Conservation (phyloP, 2,888 invertebrate species). For the Acheta domesticus region DNA sequence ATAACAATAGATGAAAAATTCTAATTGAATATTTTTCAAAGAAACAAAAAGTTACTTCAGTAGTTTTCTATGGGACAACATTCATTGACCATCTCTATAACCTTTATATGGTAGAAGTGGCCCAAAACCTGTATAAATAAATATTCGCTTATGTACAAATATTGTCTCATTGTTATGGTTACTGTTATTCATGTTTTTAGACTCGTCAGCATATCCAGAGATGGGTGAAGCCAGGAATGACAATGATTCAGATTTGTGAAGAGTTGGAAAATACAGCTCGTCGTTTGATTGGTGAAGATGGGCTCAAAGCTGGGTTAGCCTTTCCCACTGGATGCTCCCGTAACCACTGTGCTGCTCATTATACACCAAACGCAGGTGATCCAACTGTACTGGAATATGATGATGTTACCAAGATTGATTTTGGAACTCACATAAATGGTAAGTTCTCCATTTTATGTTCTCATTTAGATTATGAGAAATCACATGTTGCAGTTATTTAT, state of each 20-base stretch:
- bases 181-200: constrained; percentile 46
- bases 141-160: no score
- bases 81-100: no score
- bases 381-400: constrained; percentile 89
- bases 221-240: constrained; percentile 97
- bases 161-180: no score
- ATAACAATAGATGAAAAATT: no score
- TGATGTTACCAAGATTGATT: constrained; percentile 98
- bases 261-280: constrained; percentile 90
- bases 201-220: constrained; percentile 87
- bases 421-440: constrained; percentile 97
- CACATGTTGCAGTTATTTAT: no score
- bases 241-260: constrained; percentile 98
- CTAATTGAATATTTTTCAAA: no score
- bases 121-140: no score
- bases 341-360: constrained; percentile 98
- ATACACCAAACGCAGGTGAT: constrained; percentile 98
- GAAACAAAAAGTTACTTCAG: no score
- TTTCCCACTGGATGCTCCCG: constrained; percentile 99
- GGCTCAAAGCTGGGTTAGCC: constrained; percentile 87
- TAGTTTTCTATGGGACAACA: no score
- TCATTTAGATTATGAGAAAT: neutral
- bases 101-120: no score
- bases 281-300: constrained; percentile 89
- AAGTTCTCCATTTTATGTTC: constrained; percentile 30